Base-by-base conservation (phyloP, 2,113 vertebrate genomes). In the Nesospiza acunhae region DNA sequence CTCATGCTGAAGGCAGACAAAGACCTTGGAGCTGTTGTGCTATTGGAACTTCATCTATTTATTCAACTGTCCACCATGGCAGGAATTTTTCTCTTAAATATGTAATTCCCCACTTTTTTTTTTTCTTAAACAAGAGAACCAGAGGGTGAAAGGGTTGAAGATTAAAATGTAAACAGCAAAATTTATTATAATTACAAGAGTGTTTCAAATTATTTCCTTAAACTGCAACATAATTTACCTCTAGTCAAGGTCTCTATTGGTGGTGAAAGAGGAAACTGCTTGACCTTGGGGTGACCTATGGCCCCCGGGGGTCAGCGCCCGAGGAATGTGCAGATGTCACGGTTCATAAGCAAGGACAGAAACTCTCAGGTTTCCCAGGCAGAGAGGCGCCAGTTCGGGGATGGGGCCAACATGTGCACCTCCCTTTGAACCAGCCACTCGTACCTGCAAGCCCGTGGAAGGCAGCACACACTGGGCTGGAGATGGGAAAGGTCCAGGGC, bases 291-390 rank as follows among this genome's bases (percentile, higher is more conserved):
- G 85, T 96, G 97, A 98, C 98, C 98, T 98, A 84, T 98, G 98
- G 98, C 98, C 98, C 95, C 87, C 78, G 50, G 96, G 94, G 98
- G 98, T 99, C 98, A 98, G 97, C 97, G 97, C 98, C 97, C 97
- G 96, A 97, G 97, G 98, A 98, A 98, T 98, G 98, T 98, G 97
- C 98, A 99, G 98, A 98, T 99, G 98, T 98, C 98, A 98, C 97
- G 97, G 97, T 98, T 98, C 98, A 98, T 98, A 98, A 97, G 97
- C 94, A 97, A 97, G 97, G 90, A 97, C 96, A 97, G 94, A 97
- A 96, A 96, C 96, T 96, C 98, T 98, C 98, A 96, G 97, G 98
- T 98, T 98, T 98, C 98, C 97, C 96, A 97, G 98, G 98, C 98
- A 98, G 97, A 97, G 96, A 97, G 98, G 98, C 98, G 98, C 98